These are phyloP conservation scores for Gobius niger DNA, from an alignment of 2,113 vertebrate genomes.

Conservation along the genomic window DNA sequence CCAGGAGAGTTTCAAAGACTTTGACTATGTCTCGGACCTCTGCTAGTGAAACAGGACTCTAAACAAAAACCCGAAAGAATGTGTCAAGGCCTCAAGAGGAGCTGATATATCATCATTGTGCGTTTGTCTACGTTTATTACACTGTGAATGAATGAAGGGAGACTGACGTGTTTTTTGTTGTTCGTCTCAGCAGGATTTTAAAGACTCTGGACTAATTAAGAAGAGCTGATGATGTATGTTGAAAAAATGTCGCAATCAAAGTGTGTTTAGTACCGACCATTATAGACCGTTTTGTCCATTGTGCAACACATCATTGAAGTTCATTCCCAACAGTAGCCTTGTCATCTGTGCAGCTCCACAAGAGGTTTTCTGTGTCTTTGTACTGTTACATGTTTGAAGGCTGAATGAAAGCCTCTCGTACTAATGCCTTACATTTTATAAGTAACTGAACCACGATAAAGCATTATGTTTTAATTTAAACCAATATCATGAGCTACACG, in stretches of 20 bases:
- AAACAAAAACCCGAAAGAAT: conserved; percentile 17
- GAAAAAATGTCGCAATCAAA: neutral
- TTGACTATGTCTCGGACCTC: conserved; percentile 98
- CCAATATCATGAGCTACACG: neutral
- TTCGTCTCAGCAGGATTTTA: conserved; percentile 38
- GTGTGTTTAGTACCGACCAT: conserved; percentile 1
- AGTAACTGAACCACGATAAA: conserved; percentile 43
- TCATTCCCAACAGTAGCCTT: conserved; percentile 35
- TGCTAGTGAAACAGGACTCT: conserved; percentile 77
- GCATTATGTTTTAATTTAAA: conserved; percentile 31
- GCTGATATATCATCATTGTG: conserved; percentile 11
- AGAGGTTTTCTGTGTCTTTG: conserved; percentile 21
- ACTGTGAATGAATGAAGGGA: conserved; percentile 66
- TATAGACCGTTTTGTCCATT: neutral
- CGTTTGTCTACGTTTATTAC: conserved; percentile 33
- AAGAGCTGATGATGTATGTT: neutral
- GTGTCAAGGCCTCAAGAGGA: conserved; percentile 17
- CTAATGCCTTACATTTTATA: conserved; percentile 73
- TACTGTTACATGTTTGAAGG: conserved; percentile 39
- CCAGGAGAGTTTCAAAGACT: conserved; percentile 95
- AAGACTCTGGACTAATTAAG: conserved; percentile 25
- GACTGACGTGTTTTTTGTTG: conserved; percentile 26
- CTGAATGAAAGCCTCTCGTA: conserved; percentile 46
- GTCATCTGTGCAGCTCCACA: conserved; percentile 42
- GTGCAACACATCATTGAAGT: conserved; percentile 38